Evolutionary conservation across 2,797 vertebrate genomes (phyloP), one percentile per base, ranked within the genome.

Genomic region (Typhlichthys eigenmanni): DNA sequence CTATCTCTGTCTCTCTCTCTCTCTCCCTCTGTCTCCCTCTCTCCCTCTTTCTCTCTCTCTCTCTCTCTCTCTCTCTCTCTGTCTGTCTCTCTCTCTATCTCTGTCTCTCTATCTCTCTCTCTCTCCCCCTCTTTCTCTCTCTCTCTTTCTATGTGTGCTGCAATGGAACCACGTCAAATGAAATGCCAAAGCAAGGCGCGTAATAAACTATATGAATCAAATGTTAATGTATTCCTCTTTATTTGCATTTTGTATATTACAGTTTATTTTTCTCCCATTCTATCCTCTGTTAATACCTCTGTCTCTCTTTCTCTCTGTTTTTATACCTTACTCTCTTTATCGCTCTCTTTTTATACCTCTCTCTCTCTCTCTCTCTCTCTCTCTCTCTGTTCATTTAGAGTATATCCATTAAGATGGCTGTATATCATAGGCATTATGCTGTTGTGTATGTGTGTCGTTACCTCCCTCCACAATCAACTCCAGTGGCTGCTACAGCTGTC

Each of bases 351-450:
- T 19, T 19, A 19, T 19, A 34, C 34, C 34, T 34, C 4, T 34
- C 34, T 34, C 16, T 47, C 14, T 47, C 45, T 47, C 1, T 47
- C 43, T 17, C 38, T 58, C 43, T 47, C 7, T 47, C 43, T 47
- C 43, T 59, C 57, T 52, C 8, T 52, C 13, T 52, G 3, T 52
- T 9, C 19, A 8, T 8, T 52, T 19, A 14, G 14, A 9, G 12
- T 52, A 9, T 52, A 17, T 10, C 50, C 50, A 17, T 52, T 19
- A 52, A 17, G 50, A 17, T 12, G 50, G n/a, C 34, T 12, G 45
- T 67, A 72, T 38, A 78, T 78, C 62, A 67, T 55, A 60, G 4
- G 52, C 55, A 60, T 79, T 69, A 80, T 32, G 45, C 54, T 64
- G 19, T 69, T 58, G 46, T 60, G 54, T 57, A 45, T 65, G 38